Conservation (phyloP, 2,797 vertebrate species). For the Staurois parvus region DNA sequence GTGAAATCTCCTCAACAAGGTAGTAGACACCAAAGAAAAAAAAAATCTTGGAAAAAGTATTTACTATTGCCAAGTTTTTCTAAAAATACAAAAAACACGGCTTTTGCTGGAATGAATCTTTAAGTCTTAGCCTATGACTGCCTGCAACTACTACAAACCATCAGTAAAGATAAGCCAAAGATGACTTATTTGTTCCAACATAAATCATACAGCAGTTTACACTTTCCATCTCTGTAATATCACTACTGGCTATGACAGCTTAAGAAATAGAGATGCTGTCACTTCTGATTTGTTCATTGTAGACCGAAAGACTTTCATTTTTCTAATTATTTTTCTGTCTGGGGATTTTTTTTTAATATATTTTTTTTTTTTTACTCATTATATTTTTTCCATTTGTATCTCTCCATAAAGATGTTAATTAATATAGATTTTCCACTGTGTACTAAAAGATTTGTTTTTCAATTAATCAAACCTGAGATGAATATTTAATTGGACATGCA, state of each 20-base stretch:
- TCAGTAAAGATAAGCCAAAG: not conserved
- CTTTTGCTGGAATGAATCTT: too few relatives aligned
- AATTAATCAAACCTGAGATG: conserved; percentile 32
- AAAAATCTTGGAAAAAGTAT: too few relatives aligned
- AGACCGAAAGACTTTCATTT: conserved; percentile 15
- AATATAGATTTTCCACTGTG: conserved; percentile 31
- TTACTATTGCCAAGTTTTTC: too few relatives aligned
- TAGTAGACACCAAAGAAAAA: too few relatives aligned
- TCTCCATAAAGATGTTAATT: conserved; percentile 39
- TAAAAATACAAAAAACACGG: too few relatives aligned
- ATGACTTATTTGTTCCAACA: not conserved
- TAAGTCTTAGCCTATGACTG: too few relatives aligned
- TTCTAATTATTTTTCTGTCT: conserved; percentile 39
- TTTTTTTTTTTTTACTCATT: conserved; percentile 14
- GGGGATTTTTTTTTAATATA: not conserved
- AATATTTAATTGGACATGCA: conserved; percentile 26
- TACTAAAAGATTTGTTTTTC: conserved; percentile 41
- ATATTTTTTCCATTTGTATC: conserved; percentile 9
- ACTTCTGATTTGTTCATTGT: not conserved
- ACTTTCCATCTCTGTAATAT: conserved; percentile 8
- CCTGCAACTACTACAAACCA: not conserved
- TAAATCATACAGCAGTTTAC: not conserved
- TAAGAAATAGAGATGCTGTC: not conserved
- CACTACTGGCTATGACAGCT: not conserved
- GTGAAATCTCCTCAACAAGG: too few relatives aligned